Evolutionary conservation across 2,797 vertebrate genomes (phyloP).

Genomic region (Centroberyx gerrardi): DNA sequence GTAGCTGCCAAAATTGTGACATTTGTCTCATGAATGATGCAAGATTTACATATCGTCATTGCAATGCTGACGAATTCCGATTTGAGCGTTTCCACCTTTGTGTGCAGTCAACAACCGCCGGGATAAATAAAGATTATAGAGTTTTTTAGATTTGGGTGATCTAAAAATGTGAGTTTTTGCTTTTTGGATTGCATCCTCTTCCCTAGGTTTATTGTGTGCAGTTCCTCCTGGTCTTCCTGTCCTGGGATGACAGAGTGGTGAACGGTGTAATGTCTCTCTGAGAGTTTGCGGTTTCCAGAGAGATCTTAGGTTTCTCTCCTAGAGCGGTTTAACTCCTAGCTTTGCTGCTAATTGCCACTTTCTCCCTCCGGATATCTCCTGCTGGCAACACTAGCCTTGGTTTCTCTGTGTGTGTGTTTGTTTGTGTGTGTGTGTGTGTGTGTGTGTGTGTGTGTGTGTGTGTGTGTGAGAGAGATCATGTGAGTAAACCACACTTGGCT

Average conservation of each 20-base stretch:
- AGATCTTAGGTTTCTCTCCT: background rate
- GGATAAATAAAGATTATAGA: background rate
- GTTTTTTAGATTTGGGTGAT: background rate
- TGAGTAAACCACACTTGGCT: slow-evolving; percentile 26
- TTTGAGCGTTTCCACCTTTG: background rate
- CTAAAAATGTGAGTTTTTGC: no score
- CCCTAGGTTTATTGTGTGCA: background rate
- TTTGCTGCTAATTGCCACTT: slow-evolving; percentile 32
- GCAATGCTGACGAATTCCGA: background rate
- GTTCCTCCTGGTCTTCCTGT: background rate
- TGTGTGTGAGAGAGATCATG: background rate
- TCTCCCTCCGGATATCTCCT: slow-evolving; percentile 42
- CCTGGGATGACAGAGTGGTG: background rate
- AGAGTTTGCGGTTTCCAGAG: background rate
- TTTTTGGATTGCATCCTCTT: background rate
- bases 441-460: background rate
- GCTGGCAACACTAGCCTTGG: background rate
- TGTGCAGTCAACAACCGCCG: background rate
- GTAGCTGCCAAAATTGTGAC: slow-evolving; percentile 4
- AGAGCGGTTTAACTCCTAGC: background rate
- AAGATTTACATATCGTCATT: background rate
- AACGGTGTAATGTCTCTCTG: background rate
- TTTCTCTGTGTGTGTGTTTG: slow-evolving; percentile 8
- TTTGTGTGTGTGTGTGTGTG: background rate
- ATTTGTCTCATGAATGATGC: slow-evolving; percentile 8